phyloP scores from a whole-genome alignment of 2,797 vertebrate species.

The Botia kubotai region DNA sequence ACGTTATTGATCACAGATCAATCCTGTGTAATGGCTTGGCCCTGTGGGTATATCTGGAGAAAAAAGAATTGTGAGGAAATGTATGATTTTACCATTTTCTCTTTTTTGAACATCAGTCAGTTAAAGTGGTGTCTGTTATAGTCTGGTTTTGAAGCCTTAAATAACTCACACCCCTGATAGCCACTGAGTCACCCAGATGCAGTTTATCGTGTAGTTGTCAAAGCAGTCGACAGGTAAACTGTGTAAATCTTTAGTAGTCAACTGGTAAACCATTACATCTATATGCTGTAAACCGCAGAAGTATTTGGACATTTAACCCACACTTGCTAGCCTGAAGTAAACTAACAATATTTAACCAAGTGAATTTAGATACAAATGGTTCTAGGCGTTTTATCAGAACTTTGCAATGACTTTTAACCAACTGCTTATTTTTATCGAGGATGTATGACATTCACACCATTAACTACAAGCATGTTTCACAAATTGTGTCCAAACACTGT shows the following conservation, averaged over 20 bases:
- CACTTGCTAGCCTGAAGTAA: too few species aligned
- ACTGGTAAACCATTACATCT: not conserved
- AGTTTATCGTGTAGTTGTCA: conserved; percentile 33
- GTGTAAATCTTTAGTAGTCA: too few species aligned
- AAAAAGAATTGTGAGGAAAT: not conserved
- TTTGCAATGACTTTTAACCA: too few species aligned
- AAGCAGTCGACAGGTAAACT: not conserved
- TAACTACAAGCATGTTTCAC: too few species aligned
- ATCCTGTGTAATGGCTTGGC: conserved; percentile 18
- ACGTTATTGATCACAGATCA: conserved; percentile 44
- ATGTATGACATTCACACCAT: too few species aligned
- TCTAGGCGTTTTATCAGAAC: too few species aligned
- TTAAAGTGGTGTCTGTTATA: not conserved
- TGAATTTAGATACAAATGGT: too few species aligned
- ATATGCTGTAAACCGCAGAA: too few species aligned
- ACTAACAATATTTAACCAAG: too few species aligned
- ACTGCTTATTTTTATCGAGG: too few species aligned
- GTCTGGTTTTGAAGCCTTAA: not conserved
- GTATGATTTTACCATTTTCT: not conserved
- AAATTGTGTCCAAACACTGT: too few species aligned
- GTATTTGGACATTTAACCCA: too few species aligned
- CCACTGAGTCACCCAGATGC: not conserved
- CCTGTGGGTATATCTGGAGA: conserved; percentile 8
- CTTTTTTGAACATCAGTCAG: not conserved
- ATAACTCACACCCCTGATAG: not conserved